Evolutionary conservation across 1,140 invertebrate species (phyloP).

Genomic region (Drosophila pandora): DNA sequence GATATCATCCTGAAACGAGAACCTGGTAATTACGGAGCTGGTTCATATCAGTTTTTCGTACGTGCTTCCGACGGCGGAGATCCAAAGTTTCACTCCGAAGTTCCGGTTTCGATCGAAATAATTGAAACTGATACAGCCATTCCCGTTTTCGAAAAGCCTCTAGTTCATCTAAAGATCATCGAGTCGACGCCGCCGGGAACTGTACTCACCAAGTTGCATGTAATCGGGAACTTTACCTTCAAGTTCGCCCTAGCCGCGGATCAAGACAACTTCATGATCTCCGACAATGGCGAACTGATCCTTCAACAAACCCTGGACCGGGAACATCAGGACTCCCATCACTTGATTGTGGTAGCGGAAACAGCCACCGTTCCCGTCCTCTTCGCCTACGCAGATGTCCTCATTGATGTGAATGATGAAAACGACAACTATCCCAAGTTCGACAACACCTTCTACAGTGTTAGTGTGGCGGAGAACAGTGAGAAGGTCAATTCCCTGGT

Average conservation of each 20-base stretch:
- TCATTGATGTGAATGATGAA: constrained; percentile 93
- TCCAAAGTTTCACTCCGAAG: constrained; percentile 88
- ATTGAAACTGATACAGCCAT: constrained; percentile 88
- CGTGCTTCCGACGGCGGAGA: constrained; percentile 91
- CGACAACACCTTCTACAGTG: constrained; percentile 91
- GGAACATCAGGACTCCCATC: constrained; percentile 89
- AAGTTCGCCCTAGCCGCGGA: constrained; percentile 87
- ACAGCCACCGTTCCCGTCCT: constrained; percentile 90
- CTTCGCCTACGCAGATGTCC: constrained; percentile 89
- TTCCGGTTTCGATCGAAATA: constrained; percentile 91
- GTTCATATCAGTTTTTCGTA: constrained; percentile 92
- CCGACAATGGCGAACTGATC: constrained; percentile 89
- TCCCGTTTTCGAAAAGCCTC: constrained; percentile 89
- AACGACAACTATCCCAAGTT: constrained; percentile 96
- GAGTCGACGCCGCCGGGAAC: constrained; percentile 90
- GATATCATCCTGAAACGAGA: constrained; percentile 84
- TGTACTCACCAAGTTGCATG: constrained; percentile 87
- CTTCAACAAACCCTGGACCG: constrained; percentile 90
- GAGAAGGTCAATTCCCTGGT: constrained; percentile 90
- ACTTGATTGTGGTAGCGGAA: constrained; percentile 92
- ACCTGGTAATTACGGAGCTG: constrained; percentile 25
- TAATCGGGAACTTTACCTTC: constrained; percentile 85
- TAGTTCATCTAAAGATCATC: constrained; percentile 90
- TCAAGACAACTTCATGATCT: constrained; percentile 89
- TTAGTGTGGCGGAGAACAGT: constrained; percentile 93